These are phyloP conservation scores for Solenopsis fugax DNA, from an alignment of 1,140 invertebrate genomes.

Conservation along the genomic window DNA sequence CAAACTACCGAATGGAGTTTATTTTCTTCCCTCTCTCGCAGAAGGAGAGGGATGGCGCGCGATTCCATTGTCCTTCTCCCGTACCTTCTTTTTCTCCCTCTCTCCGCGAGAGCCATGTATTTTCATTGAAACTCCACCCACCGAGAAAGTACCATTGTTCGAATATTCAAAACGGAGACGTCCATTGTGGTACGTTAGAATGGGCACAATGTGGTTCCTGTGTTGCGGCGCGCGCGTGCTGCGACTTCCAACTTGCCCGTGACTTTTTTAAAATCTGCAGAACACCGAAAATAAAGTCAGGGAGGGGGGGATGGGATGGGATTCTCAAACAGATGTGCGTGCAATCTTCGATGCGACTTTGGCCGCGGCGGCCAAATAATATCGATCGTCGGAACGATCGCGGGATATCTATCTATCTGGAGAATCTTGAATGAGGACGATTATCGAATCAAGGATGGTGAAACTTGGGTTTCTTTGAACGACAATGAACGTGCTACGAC, in stretches of 20 bases:
- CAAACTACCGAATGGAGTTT: conserved; percentile 57
- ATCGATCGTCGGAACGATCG: not conserved
- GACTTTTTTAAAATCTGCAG: conserved; percentile 75
- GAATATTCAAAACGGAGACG: conserved; percentile 80
- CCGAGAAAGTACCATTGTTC: conserved; percentile 80
- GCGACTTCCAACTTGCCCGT: conserved; percentile 76
- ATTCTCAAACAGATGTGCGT: conserved; percentile 43
- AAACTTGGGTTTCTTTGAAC: conserved; percentile 40
- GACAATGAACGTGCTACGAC: conserved; percentile 57
- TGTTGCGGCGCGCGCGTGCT: conserved; percentile 77
- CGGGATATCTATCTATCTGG: conserved; percentile 11
- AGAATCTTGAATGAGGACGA: conserved; percentile 30
- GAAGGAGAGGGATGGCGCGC: conserved; percentile 54
- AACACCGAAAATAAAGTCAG: conserved; percentile 50
- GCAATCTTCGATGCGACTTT: not conserved
- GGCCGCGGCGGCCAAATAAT: conserved; percentile 7
- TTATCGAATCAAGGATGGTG: conserved; percentile 29
- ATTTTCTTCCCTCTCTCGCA: conserved; percentile 50
- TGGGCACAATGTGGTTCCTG: conserved; percentile 74
- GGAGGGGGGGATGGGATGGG: not conserved
- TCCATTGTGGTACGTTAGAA: conserved; percentile 77
- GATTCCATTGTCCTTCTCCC: conserved; percentile 78
- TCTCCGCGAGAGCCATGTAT: conserved; percentile 70
- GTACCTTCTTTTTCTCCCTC: not conserved
- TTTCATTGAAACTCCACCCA: conserved; percentile 77